Evolutionary conservation across 2,113 vertebrate species (phyloP).

Genomic region (Melanotaenia duboulayi): DNA sequence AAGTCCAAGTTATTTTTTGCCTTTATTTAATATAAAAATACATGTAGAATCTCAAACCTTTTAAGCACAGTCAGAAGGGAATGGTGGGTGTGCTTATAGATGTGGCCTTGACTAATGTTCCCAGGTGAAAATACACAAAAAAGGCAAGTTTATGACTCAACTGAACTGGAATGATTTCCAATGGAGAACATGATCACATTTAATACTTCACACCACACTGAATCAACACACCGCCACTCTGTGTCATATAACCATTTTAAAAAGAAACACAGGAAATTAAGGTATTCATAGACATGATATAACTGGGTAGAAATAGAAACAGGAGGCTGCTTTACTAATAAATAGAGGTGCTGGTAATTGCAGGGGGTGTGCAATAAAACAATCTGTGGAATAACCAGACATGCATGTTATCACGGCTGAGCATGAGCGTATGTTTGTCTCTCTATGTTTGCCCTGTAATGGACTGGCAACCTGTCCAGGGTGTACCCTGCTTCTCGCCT

Average conservation of each 20-base stretch:
- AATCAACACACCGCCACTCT: not conserved
- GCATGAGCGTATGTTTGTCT: too few species aligned
- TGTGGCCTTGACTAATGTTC: not conserved
- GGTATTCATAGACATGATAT: conserved; percentile 6
- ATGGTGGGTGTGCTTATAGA: too few species aligned
- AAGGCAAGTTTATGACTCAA: conserved; percentile 3
- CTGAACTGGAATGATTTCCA: not conserved
- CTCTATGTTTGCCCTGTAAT: too few species aligned
- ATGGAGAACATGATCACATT: not conserved
- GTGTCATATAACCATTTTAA: not conserved
- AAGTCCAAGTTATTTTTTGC: too few species aligned
- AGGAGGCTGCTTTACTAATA: not conserved
- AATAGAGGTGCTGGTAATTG: conserved; percentile 4
- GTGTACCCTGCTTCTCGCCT: too few species aligned
- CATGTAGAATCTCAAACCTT: too few species aligned
- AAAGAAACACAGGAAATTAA: not conserved
- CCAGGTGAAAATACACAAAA: not conserved
- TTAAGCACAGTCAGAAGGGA: too few species aligned
- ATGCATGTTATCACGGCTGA: too few species aligned
- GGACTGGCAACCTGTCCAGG: too few species aligned
- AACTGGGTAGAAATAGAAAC: conserved; percentile 9
- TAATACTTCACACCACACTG: conserved; percentile 2
- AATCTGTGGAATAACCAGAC: not conserved
- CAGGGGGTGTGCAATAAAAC: not conserved
- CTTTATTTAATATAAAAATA: too few species aligned